These are phyloP conservation scores for Brachyistius frenatus DNA, from an alignment of 2,113 vertebrate genomes.

Conservation along the genomic window DNA sequence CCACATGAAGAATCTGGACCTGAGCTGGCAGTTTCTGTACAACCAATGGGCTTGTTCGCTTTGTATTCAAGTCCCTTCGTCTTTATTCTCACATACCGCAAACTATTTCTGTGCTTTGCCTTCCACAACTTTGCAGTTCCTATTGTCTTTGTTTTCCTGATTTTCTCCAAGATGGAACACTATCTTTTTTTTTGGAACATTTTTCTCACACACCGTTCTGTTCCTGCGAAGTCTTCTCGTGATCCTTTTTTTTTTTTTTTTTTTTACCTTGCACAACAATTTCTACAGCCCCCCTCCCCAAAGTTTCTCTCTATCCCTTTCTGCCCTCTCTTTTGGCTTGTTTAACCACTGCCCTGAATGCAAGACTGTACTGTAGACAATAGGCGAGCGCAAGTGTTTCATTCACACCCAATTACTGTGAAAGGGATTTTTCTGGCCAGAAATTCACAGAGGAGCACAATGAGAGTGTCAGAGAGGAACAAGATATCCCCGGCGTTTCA, in stretches of 20 bases:
- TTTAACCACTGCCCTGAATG: conserved; percentile 67
- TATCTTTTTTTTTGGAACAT: not conserved
- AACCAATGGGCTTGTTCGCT: conserved; percentile 39
- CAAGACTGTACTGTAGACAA: conserved; percentile 64
- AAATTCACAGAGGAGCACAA: conserved; percentile 69
- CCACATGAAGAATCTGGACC: conserved; percentile 56
- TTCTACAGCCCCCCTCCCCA: not conserved
- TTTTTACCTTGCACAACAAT: conserved; percentile 9
- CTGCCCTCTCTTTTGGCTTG: conserved; percentile 56
- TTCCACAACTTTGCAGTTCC: not conserved
- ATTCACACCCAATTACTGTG: conserved; percentile 77
- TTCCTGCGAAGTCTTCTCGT: not conserved
- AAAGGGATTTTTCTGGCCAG: conserved; percentile 69
- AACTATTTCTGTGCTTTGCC: conserved; percentile 7
- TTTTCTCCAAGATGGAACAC: conserved; percentile 7
- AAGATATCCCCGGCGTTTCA: conserved; percentile 66
- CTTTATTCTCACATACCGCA: not conserved
- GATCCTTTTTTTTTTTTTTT: conserved; percentile 4
- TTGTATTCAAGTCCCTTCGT: conserved; percentile 1
- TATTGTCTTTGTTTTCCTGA: conserved; percentile 1
- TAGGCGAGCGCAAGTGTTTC: conserved; percentile 69
- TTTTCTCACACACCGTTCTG: not conserved
- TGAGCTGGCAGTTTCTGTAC: conserved; percentile 39
- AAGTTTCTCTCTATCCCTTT: conserved; percentile 17
- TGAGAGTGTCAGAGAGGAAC: conserved; percentile 69